Conservation (phyloP, 2,113 vertebrate species). For the Vulpes lagopus region DNA sequence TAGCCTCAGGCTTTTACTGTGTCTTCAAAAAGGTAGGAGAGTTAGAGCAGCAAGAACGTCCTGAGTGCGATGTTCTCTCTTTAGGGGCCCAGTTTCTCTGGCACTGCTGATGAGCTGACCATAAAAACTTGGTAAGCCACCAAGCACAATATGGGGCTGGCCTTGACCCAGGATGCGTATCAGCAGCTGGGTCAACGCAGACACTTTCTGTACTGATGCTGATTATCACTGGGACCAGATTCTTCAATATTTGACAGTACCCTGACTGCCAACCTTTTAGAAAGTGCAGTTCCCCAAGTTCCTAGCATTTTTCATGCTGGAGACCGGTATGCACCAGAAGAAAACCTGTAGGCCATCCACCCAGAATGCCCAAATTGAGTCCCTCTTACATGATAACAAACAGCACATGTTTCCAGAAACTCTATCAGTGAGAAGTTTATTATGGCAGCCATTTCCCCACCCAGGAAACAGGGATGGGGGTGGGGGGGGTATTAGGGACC, state of each 20-base stretch:
- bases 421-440: conserved; percentile 93
- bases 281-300: conserved; percentile 95
- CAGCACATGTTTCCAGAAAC: conserved; percentile 95
- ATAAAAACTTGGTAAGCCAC: conserved; percentile 98
- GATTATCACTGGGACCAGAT: conserved; percentile 99
- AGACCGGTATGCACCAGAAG: conserved; percentile 99
- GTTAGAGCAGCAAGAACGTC: conserved; percentile 90
- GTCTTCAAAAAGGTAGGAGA: conserved; percentile 92
- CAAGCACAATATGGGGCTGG: conserved; percentile 99
- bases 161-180: conserved; percentile 92
- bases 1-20: conserved; percentile 95
- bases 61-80: conserved; percentile 95
- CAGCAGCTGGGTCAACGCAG: conserved; percentile 93
- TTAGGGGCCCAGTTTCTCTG: conserved; percentile 94
- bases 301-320: conserved; percentile 96
- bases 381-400: conserved; percentile 92
- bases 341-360: conserved; percentile 93
- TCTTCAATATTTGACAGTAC: conserved; percentile 95
- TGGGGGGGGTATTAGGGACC: conserved; percentile 99
- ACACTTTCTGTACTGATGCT: conserved; percentile 97
- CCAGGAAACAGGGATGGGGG: conserved; percentile 98
- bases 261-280: conserved; percentile 96
- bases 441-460: conserved; percentile 91
- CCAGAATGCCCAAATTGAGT: conserved; percentile 96
- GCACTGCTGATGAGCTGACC: conserved; percentile 93